These are phyloP conservation scores for Ecdyonurus torrentis DNA, from an alignment of 2,888 invertebrate species.

Conservation along the genomic window DNA sequence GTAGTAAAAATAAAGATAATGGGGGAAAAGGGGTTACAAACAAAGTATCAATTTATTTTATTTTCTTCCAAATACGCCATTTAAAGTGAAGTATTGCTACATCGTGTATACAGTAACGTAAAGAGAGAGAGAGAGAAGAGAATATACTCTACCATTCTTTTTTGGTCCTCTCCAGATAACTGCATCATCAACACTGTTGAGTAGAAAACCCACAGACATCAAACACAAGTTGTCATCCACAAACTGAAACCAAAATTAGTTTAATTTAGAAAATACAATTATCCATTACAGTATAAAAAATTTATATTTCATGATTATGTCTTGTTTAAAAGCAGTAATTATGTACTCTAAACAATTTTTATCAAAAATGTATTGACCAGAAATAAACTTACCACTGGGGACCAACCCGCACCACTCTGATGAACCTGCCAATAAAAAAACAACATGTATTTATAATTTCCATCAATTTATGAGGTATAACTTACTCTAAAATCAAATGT, in stretches of 20 bases:
- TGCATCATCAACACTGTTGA: slow-evolving; percentile 76
- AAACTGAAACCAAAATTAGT: slow-evolving; percentile 37
- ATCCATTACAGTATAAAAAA: too few relatives aligned
- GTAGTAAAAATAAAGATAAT: too few relatives aligned
- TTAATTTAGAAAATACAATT: neutral
- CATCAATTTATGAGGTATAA: too few relatives aligned
- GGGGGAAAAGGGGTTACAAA: neutral
- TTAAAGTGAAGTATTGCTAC: too few relatives aligned
- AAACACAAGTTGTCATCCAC: slow-evolving; percentile 87
- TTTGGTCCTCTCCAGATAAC: slow-evolving; percentile 99
- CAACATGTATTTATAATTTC: too few relatives aligned
- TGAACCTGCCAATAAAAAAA: too few relatives aligned
- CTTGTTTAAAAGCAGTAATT: too few relatives aligned
- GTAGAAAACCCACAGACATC: slow-evolving; percentile 93
- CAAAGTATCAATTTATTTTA: slow-evolving; percentile 4
- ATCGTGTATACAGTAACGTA: neutral
- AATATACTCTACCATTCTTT: slow-evolving; percentile 59
- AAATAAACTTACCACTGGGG: slow-evolving; percentile 60
- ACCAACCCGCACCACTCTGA: slow-evolving; percentile 93
- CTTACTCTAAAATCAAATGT: too few relatives aligned
- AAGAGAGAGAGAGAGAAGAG: neutral
- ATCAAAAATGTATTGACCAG: neutral
- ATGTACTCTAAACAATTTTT: too few relatives aligned
- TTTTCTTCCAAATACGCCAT: too few relatives aligned
- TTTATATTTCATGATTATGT: too few relatives aligned